phyloP scores from a whole-genome alignment of 2,888 invertebrate genomes.

The Melanophora roralis region DNA sequence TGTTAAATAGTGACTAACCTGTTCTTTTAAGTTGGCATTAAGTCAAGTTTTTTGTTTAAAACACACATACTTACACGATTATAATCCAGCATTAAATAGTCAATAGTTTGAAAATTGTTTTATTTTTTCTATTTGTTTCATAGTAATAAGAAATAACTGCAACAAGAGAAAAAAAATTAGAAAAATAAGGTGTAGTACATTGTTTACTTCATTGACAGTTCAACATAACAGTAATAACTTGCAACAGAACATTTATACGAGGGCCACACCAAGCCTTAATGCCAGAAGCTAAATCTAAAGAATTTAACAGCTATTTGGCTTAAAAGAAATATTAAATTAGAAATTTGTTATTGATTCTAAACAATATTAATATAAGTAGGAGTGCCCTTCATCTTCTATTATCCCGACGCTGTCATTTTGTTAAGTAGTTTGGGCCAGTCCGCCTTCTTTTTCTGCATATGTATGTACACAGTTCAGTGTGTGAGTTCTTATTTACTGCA shows the following conservation, averaged over 20 bases:
- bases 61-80: neutral
- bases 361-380: no score
- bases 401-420: no score
- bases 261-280: neutral
- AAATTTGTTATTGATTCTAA: no score
- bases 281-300: no score
- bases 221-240: neutral
- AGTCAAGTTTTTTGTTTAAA: conserved; percentile 44
- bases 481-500: no score
- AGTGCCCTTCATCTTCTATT: no score
- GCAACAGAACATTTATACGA: neutral
- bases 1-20: conserved; percentile 47
- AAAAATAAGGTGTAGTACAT: conserved; percentile 51
- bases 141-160: neutral
- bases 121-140: neutral
- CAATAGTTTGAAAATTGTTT: conserved; percentile 14
- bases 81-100: conserved; percentile 38
- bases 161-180: conserved; percentile 16
- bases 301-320: no score
- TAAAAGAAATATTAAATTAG: no score
- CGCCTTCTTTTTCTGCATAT: no score
- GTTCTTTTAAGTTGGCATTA: conserved; percentile 61
- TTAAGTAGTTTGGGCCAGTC: no score
- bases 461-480: no score
- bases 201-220: conserved; percentile 37